Conservation (phyloP, 2,797 vertebrate genomes). For the Rousettus madagascariensis region DNA sequence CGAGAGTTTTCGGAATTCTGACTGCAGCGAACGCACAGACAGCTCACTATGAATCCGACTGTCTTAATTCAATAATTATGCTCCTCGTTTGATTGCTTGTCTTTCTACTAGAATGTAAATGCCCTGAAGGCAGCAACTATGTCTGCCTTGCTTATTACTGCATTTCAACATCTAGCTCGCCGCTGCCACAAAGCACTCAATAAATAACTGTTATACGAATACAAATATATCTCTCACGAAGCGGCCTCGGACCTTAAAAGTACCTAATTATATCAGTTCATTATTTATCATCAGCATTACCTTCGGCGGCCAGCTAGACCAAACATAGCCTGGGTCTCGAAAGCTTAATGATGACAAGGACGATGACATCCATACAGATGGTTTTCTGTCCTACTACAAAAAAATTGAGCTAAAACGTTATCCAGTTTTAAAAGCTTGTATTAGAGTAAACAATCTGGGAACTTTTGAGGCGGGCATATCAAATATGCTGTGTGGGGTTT, state of each 20-base stretch:
- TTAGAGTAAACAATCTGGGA: neutral
- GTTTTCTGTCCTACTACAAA: neutral
- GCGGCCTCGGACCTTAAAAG: neutral
- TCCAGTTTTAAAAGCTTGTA: neutral
- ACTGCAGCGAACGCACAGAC: neutral
- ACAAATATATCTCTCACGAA: neutral
- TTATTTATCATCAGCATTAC: neutral
- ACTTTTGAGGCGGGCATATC: neutral
- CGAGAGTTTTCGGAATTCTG: neutral
- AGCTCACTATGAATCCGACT: neutral
- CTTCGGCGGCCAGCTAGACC: neutral
- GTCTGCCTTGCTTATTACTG: neutral
- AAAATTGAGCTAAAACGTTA: neutral
- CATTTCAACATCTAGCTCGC: neutral
- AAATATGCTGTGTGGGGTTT: neutral
- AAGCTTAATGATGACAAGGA: neutral
- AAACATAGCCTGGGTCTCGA: neutral
- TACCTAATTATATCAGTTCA: neutral
- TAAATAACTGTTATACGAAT: neutral
- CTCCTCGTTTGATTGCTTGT: neutral
- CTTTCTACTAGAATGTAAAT: neutral
- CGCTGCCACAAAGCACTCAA: neutral
- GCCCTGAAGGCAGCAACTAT: neutral
- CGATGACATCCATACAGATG: neutral
- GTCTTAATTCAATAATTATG: neutral